Base-by-base conservation (phyloP, 2,113 vertebrate genomes). In the Melierax canorus region DNA sequence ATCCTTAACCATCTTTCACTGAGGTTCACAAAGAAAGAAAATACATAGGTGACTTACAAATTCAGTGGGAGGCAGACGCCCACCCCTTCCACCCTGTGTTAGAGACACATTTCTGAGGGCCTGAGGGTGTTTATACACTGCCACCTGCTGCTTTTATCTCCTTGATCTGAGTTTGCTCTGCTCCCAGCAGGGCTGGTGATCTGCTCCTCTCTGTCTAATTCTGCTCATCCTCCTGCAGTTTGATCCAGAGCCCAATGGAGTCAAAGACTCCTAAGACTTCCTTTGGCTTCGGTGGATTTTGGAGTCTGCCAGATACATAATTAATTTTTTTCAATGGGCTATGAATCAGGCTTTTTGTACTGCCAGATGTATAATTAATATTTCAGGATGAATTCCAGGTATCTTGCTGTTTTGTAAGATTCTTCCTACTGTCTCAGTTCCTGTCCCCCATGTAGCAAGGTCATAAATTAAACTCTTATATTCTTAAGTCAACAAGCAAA, bases 301-400 rank as follows among this genome's bases (percentile, higher is more conserved):
- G 45, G 48, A 94, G 81, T 72, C 93, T 95, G 96, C 93, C 69
- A 96, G 87, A 96, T 95, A 95, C 94, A 94, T 96, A 96, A 97
- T 96, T 96, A 96, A 96, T 97, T 97, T 96, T 91, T 96, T 95
- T 97, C 80, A 93, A 94, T 92, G 86, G 83, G 41, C 86, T 88
- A 94, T 96, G 96, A 94, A 94, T 94, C 88, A 91, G 91, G 43
- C 64, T 97, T 92, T 96, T 97, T 96, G 91, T 97, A 90, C 73
- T 96, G 92, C 92, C 95, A 97, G 95, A 94, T 95, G 93, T 86
- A 96, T 96, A 96, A 96, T 94, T 96, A 96, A 97, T 97, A 96
- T 94, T 95, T 94, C 96, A 96, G 94, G 90, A 96, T 73, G 81
- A 90, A 95, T 93, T 97, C 96, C 94, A 97, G 96, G 74, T 96